Base-by-base conservation (phyloP, 2,113 vertebrate genomes). In the Synodontis membranacea region DNA sequence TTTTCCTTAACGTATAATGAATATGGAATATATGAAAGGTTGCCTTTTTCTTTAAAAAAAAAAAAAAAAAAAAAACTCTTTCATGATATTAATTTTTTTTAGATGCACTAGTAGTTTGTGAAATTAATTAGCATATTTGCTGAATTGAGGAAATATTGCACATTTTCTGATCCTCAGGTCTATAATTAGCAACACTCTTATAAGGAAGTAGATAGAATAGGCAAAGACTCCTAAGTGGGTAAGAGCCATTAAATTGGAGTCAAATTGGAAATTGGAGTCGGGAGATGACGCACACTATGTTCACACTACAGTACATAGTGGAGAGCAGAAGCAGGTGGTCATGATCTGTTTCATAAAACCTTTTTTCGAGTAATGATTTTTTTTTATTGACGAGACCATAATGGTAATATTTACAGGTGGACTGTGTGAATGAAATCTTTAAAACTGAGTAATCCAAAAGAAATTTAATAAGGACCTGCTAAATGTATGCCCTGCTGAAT, bases 381-480 rank as follows among this genome's bases (percentile, higher is more conserved):
- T 86, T 82, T 87, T 83, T 82, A 86, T 83, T 87, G 70, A 83
- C 70, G 72, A 76, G 70, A 87, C 86, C 70, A 64, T 44, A 31
- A 62, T 52, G 70, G 58, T 87, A 87, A 83, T 83, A 83, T 76
- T 83, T 87, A 83, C 86, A 78, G 80, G 54, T 72, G 78, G 58
- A 64, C 23, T 54, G 86, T 75, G 80, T 75, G 80, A 87, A 87
- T 83, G 80, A 83, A 87, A 87, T 83, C 86, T 83, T 82, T 62
- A 62, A 83, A 83, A 82, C 80, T 87, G 56, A 54, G 58, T 72
- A 83, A 87, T 83, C 80, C 64, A 48, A 76, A 8, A 62, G 68
- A 83, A 76, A 83, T 83, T 83, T 25, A 78, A 64, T 70, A 78
- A 83, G 80, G 68, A 83, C 34, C 34, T 66, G 46, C 56, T 78